Evolutionary conservation across 2,797 vertebrate genomes (phyloP).

Genomic region (Tiaroga cobitis): DNA sequence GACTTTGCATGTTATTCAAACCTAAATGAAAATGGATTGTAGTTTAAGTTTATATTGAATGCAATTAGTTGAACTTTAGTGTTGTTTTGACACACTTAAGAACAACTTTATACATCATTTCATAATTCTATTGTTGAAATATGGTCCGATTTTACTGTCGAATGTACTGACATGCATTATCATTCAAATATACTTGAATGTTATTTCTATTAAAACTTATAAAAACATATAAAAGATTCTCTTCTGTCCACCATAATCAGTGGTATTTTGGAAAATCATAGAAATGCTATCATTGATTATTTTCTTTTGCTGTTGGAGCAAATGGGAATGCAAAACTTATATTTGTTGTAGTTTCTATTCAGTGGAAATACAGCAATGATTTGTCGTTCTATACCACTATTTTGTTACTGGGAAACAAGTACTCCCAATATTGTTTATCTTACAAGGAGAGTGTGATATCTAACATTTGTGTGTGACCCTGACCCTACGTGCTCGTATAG

Average conservation of each 20-base stretch:
- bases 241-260: background rate
- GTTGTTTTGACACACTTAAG: background rate
- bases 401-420: background rate
- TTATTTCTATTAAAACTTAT: background rate
- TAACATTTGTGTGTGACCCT: background rate
- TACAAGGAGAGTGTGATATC: background rate
- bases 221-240: background rate
- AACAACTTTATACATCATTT: background rate
- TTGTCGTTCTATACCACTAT: background rate
- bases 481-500: background rate
- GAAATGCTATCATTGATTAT: background rate
- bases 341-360: background rate
- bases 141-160: background rate
- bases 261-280: background rate
- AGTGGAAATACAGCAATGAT: background rate
- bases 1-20: background rate
- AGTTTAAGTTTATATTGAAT: background rate
- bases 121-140: background rate
- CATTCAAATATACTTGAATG: background rate
- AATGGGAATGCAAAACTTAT: background rate
- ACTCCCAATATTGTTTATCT: background rate
- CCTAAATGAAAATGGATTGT: background rate
- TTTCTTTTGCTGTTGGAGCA: background rate
- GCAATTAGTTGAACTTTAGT: background rate
- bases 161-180: background rate